These are phyloP conservation scores for Malurus elegans DNA, from an alignment of 2,113 vertebrate species.

Conservation along the genomic window DNA sequence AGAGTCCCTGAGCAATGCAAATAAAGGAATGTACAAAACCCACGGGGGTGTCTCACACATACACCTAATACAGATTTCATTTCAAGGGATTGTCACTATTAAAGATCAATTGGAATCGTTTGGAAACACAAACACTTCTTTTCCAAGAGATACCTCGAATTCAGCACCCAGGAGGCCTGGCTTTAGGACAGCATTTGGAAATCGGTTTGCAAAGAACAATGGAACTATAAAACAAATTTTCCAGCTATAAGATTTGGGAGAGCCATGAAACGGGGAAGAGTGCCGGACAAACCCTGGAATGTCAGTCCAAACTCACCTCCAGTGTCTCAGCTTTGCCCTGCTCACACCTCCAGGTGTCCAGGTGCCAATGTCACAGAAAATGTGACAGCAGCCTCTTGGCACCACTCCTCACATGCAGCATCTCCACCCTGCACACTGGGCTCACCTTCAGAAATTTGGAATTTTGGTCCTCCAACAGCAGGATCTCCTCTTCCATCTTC, in stretches of 20 bases:
- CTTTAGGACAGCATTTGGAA: background rate
- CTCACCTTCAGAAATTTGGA: slow-evolving; percentile 94
- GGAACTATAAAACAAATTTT: background rate
- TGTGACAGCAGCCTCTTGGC: background rate
- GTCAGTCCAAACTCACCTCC: background rate
- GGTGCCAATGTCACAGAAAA: background rate
- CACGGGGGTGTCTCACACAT: background rate
- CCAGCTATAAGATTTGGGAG: background rate
- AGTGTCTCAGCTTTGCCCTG: background rate
- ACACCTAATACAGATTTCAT: background rate
- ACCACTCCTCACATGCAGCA: background rate
- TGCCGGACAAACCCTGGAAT: background rate
- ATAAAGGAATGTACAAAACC: background rate
- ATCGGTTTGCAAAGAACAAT: background rate
- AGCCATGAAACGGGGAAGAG: background rate
- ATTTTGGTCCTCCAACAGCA: slow-evolving; percentile 95
- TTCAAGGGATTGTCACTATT: background rate
- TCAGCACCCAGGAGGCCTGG: background rate
- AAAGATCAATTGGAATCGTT: background rate
- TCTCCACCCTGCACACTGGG: background rate
- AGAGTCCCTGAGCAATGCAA: background rate
- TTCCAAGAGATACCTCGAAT: background rate
- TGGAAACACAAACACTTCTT: background rate
- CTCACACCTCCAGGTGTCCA: background rate
- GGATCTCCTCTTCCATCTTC: slow-evolving; percentile 97